These are phyloP conservation scores for Chaetodon trifasciatus DNA, from an alignment of 2,797 vertebrate species.

Conservation along the genomic window DNA sequence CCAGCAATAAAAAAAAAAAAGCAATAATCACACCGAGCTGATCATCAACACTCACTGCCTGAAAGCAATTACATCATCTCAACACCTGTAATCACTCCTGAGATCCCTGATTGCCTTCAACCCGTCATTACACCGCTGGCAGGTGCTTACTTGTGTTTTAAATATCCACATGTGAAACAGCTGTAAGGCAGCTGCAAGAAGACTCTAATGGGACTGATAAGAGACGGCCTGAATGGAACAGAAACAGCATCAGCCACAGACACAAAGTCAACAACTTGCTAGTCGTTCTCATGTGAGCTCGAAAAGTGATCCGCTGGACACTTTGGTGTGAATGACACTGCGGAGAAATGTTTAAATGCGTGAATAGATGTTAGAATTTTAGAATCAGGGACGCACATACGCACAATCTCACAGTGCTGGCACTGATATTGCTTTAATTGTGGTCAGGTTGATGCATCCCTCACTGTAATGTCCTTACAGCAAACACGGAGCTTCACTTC, in stretches of 20 bases:
- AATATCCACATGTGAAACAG: background rate
- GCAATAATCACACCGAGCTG: background rate
- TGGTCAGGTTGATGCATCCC: background rate
- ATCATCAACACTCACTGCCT: background rate
- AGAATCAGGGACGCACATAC: background rate
- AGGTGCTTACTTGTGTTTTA: slow-evolving; percentile 24
- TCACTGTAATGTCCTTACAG: background rate
- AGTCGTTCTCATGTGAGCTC: background rate
- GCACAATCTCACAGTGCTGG: background rate
- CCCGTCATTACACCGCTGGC: background rate
- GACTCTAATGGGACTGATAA: background rate
- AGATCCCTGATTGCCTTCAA: background rate
- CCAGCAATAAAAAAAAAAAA: background rate
- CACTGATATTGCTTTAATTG: no score
- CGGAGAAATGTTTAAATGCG: background rate
- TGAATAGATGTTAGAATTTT: no score
- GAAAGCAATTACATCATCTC: background rate
- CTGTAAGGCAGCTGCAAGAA: background rate
- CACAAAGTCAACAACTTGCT: background rate
- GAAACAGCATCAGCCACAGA: background rate
- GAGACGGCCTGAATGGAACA: background rate
- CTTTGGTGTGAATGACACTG: no score
- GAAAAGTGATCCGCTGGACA: background rate
- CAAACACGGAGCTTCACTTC: background rate
- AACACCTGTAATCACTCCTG: background rate